Percentiles rank a stretch among this genome's conserved stretches.
phyloP scores from a whole-genome alignment of 2,797 vertebrate species.

The Oreochromis grahami region DNA sequence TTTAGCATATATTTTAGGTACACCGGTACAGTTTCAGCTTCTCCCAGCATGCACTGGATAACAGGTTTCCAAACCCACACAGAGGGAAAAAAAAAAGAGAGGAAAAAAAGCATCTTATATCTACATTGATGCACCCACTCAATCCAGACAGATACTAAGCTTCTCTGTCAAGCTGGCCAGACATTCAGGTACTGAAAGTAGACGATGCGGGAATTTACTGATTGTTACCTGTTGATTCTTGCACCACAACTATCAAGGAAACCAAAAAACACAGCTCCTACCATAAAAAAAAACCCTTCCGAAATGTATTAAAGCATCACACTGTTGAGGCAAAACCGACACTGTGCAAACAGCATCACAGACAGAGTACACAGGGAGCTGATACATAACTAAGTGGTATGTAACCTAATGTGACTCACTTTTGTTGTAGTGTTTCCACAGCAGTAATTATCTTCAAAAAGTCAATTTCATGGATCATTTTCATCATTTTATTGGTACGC shows the following conservation, averaged over 20 bases:
- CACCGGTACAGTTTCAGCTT: neutral
- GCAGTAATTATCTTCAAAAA: neutral
- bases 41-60: neutral
- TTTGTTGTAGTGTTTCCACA: neutral
- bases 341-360: neutral
- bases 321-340: neutral
- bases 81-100: fast-evolving
- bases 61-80: neutral
- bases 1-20: neutral
- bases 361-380: neutral
- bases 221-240: neutral
- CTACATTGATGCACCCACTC: neutral
- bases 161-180: neutral
- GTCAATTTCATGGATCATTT: neutral
- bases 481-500: neutral
- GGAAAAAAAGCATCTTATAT: neutral
- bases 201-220: neutral
- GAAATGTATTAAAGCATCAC: neutral
- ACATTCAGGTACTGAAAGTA: neutral
- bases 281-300: neutral
- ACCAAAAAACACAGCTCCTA: neutral
- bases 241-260: neutral
- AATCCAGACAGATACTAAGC: neutral
- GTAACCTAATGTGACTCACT: neutral
- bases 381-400: neutral